Percentiles rank a stretch among this genome's conserved stretches.
Conservation (phyloP, 2,888 invertebrate genomes). For the Teleiodes luculella region DNA sequence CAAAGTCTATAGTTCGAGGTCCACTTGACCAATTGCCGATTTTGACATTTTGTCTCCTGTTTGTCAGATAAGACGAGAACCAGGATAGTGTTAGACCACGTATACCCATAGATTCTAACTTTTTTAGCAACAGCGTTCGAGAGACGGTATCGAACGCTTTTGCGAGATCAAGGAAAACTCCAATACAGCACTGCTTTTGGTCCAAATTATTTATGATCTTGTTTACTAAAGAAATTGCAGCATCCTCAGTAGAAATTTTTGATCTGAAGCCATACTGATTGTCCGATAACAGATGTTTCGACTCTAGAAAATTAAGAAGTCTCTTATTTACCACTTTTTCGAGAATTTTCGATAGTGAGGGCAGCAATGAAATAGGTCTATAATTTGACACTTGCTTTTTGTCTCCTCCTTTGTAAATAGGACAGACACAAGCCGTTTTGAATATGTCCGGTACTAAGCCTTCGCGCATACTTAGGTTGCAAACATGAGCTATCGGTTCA, state of each 20-base stretch:
- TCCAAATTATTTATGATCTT: not conserved
- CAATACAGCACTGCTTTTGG: not conserved
- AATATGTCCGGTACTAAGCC: not conserved
- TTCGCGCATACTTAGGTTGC: not conserved
- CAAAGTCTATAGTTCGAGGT: not conserved
- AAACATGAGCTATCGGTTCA: not conserved
- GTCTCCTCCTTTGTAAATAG: not conserved
- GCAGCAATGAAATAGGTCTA: not conserved
- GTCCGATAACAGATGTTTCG: not conserved
- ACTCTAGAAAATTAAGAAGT: not conserved
- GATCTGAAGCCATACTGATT: slow-evolving; percentile 2
- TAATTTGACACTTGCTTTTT: not conserved
- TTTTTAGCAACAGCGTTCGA: not conserved
- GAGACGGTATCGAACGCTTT: not conserved
- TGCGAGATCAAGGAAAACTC: not conserved
- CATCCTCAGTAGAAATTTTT: no score
- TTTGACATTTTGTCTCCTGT: not conserved
- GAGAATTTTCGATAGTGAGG: not conserved
- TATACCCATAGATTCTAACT: not conserved
- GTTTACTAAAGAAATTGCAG: not conserved
- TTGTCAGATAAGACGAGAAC: not conserved
- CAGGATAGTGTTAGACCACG: not conserved
- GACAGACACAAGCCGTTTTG: not conserved
- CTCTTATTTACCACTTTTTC: not conserved
- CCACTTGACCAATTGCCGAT: not conserved